Conservation (phyloP, 2,797 vertebrate species). For the Sebastes matsubarae region DNA sequence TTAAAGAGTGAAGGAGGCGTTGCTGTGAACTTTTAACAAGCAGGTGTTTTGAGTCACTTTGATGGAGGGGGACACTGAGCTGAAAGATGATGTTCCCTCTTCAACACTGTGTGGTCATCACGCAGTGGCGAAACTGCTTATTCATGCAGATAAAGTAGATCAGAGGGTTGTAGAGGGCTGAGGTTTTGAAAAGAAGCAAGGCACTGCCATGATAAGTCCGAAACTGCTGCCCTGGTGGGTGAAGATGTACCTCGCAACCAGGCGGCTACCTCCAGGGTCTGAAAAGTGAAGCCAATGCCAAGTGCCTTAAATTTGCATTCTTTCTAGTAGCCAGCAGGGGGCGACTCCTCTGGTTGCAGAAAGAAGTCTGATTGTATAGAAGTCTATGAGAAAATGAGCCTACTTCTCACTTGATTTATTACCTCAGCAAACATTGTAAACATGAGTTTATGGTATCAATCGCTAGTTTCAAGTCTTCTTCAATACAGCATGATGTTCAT, state of each 20-base stretch:
- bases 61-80: neutral
- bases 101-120: neutral
- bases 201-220: neutral
- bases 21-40: neutral
- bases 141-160: neutral
- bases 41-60: neutral
- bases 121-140: fast-evolving
- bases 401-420: no score
- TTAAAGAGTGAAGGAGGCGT: neutral
- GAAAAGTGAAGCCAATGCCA: no score
- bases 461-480: no score
- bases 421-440: no score
- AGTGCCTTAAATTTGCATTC: no score
- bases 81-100: neutral
- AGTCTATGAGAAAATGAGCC: no score
- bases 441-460: no score
- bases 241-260: neutral
- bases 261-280: no score
- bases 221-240: neutral
- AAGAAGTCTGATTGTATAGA: no score
- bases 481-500: no score
- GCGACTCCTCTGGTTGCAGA: no score
- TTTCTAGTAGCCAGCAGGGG: no score
- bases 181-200: neutral
- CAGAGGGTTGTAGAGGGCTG: neutral